Percentiles rank a stretch among this genome's conserved stretches.
phyloP scores from a whole-genome alignment of 2,113 vertebrate genomes.

The Menura novaehollandiae region DNA sequence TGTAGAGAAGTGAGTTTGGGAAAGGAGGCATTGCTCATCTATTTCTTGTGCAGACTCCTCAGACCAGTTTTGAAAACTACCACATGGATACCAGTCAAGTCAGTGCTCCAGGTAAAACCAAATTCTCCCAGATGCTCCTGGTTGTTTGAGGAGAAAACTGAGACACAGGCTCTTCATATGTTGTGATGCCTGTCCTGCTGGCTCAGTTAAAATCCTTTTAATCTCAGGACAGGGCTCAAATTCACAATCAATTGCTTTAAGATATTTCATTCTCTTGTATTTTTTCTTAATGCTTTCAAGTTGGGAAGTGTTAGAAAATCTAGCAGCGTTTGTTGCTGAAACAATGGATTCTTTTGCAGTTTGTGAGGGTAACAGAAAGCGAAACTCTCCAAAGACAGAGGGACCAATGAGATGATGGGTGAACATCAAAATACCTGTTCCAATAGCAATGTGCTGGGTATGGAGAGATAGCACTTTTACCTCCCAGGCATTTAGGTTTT shows the following conservation, averaged over 20 bases:
- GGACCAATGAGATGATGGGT: background rate
- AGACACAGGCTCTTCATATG: background rate
- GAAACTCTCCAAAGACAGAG: background rate
- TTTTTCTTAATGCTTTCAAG: background rate
- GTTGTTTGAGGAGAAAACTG: background rate
- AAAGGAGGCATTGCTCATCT: background rate
- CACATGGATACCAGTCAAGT: background rate
- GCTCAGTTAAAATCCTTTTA: background rate
- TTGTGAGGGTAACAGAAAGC: background rate
- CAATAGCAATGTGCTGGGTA: background rate
- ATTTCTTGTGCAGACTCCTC: background rate
- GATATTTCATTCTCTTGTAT: background rate
- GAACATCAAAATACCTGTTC: background rate
- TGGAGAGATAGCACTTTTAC: rapidly evolving
- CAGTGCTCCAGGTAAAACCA: background rate
- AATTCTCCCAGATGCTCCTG: background rate
- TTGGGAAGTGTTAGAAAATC: background rate
- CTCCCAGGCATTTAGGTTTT: background rate
- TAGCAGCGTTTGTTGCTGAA: background rate
- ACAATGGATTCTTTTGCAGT: background rate
- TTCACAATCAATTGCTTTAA: background rate
- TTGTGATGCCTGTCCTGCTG: background rate
- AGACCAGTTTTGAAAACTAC: background rate
- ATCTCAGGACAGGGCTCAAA: background rate
- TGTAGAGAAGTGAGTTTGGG: background rate